Percentiles rank a stretch among this genome's conserved stretches.
These are phyloP conservation scores for Subacronicta megacephala DNA, from an alignment of 2,888 invertebrate species.

Conservation along the genomic window DNA sequence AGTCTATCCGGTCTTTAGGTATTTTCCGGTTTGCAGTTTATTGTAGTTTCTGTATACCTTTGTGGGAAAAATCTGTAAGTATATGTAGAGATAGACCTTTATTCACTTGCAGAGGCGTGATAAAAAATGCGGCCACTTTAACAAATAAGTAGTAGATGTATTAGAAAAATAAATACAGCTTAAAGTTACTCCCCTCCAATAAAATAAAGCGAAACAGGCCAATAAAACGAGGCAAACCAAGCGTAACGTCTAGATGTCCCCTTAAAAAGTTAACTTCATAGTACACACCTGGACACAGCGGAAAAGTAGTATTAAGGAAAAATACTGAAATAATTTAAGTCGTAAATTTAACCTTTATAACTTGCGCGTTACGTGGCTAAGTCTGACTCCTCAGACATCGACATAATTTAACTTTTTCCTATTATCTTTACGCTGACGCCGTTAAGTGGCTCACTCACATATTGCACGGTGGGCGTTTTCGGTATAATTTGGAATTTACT, in stretches of 20 bases:
- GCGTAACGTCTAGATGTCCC: constrained; percentile 69
- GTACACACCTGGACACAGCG: constrained; percentile 82
- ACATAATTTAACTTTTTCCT: constrained; percentile 90
- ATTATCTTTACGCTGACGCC: constrained; percentile 88
- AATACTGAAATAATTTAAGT: constrained; percentile 84
- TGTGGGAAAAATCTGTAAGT: too few species aligned
- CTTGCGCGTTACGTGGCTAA: constrained; percentile 70
- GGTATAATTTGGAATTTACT: constrained; percentile 69
- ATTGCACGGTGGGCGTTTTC: constrained; percentile 76
- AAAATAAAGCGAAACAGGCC: constrained; percentile 74
- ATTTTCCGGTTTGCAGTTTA: too few species aligned
- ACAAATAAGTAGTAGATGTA: background rate
- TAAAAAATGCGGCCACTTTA: too few species aligned
- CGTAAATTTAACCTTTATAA: constrained; percentile 89
- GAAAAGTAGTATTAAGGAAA: constrained; percentile 79
- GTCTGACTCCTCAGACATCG: constrained; percentile 75
- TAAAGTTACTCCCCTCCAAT: constrained; percentile 64
- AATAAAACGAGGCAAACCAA: constrained; percentile 75
- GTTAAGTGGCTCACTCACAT: constrained; percentile 82
- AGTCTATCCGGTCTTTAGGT: too few species aligned
- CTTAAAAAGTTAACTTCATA: constrained; percentile 78
- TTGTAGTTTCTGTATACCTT: too few species aligned
- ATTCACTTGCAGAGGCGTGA: too few species aligned
- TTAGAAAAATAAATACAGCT: constrained; percentile 33
- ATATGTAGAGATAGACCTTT: too few species aligned